These are phyloP conservation scores for Drosophila leontia DNA, from an alignment of 1,140 invertebrate species.

Conservation along the genomic window DNA sequence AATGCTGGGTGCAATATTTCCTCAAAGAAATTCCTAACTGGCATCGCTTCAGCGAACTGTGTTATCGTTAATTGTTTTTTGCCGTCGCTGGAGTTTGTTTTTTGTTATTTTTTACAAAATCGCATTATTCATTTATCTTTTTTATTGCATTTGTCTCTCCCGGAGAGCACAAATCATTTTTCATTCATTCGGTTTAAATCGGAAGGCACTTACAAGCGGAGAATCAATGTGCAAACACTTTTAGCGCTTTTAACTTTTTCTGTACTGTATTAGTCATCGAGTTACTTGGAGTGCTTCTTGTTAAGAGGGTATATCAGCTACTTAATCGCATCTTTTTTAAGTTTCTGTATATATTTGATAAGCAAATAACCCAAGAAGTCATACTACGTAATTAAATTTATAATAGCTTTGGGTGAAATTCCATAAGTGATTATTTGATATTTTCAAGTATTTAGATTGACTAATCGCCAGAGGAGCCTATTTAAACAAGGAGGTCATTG, in stretches of 20 bases:
- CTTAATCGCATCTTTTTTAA: neutral
- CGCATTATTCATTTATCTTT: conserved; percentile 13
- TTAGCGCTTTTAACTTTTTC: conserved; percentile 37
- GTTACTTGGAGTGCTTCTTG: neutral
- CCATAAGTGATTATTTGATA: conserved; percentile 12
- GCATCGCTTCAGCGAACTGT: conserved; percentile 8
- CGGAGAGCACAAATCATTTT: conserved; percentile 36
- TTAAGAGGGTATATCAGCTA: conserved; percentile 10
- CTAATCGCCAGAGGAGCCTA: neutral
- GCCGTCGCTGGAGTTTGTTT: conserved; percentile 3
- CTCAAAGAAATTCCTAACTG: conserved; percentile 32
- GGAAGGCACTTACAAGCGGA: conserved; percentile 8
- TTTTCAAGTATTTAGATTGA: conserved; percentile 10
- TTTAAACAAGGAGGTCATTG: neutral
- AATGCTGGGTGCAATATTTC: conserved; percentile 19
- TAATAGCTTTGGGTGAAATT: conserved; percentile 18
- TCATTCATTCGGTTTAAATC: conserved; percentile 26
- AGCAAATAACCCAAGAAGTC: neutral
- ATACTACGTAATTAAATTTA: neutral
- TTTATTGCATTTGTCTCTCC: conserved; percentile 11
- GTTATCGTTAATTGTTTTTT: conserved; percentile 53
- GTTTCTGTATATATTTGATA: neutral
- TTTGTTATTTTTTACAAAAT: neutral
- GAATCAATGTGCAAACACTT: conserved; percentile 49
- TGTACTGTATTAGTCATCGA: conserved; percentile 9